Evolutionary conservation across 1,140 invertebrate species (phyloP), one percentile per base, ranked within the genome.

Genomic region (Rhopalosiphum padi): DNA sequence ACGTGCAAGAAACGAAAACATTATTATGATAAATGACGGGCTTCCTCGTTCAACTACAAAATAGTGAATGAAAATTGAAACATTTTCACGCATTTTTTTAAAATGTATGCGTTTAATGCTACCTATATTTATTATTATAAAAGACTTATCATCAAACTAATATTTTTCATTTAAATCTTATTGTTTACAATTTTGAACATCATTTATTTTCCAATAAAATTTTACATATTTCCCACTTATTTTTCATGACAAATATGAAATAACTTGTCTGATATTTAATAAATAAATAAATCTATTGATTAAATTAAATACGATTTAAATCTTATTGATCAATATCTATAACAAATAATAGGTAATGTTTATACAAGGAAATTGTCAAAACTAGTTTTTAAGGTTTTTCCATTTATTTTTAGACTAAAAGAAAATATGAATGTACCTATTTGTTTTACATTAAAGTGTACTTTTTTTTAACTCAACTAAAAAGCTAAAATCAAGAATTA

Each of bases 31-130:
- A 86, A 86, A 86, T 86, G 41, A 85, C 37, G 41, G 23, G 9
- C 23, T 86, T 43, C 37, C 83, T 43, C 23, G 83, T 25, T 41
- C 21, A 85, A 86, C 22, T 15, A 86, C 22, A 86, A 86, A 86
- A n/a, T n/a, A 86, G 23, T 41, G 30, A 86, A 86, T 86, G 22
- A 86, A 86, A 86, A 86, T 86, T 85, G 83, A 43, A 85, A 85
- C 2, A 41, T 41, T 41, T 25, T 30, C 15, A 77, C 15, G n/a
- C 30, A 77, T 77, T 77, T 77, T 77, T 77, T 77, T n/a, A 77
- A 77, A 77, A 77, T 77, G 30, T 77, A n/a, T 6, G 30, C 15
- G 60, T n/a, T 68, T 18, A n/a, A 11, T 30, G 37, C 3, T 25
- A 43, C 60, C 30, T 18, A 35, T 21, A 51, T 48, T 18, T 48